Evolutionary conservation across 2,888 invertebrate species (phyloP), one percentile per base, ranked within the genome.

Genomic region (Agrotis puta): DNA sequence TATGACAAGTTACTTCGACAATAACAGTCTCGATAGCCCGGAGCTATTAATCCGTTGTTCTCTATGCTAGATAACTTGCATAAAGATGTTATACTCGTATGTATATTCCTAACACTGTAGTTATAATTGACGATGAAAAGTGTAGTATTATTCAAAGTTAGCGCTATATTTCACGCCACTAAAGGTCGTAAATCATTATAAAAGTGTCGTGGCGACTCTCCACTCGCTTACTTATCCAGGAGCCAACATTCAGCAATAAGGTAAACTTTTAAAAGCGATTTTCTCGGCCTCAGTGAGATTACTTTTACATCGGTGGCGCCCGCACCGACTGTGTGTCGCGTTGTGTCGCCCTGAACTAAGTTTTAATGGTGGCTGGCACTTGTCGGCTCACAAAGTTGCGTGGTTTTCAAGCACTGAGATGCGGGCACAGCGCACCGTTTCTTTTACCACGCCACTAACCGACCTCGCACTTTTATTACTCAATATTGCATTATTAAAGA

Each of bases 331-430:
- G 66, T 79, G 74, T 77, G 79, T 79, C 77, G 77, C 74, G 74
- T 80, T 66, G 76, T 75, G 77, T 82, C 78, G 73, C 59, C 45
- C 57, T 56, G 74, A 78, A 79, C 65, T 87, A 92, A 93, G 90
- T 93, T 93, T 93, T 92, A 93, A 93, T 92, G 89, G 91, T 82
- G 79, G 88, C 77, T 87, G 87, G 86, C 88, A 89, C 88, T 91
- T 88, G 81, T 85, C 75, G 83, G 85, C 80, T 86, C 82, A 82
- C 84, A 87, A 85, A 85, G 86, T 85, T 85, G 78, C 72, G 84
- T 81, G 86, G 85, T 87, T 87, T 85, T 75, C 82, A 76, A 89
- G 85, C 83, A 82, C 85, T 84, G 85, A 83, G 86, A 90, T 90
- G 88, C 88, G 89, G 90, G 90, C 87, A 68, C 48, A 58, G 59